phyloP scores from a whole-genome alignment of 2,113 vertebrate genomes.

The Atractosteus spatula region DNA sequence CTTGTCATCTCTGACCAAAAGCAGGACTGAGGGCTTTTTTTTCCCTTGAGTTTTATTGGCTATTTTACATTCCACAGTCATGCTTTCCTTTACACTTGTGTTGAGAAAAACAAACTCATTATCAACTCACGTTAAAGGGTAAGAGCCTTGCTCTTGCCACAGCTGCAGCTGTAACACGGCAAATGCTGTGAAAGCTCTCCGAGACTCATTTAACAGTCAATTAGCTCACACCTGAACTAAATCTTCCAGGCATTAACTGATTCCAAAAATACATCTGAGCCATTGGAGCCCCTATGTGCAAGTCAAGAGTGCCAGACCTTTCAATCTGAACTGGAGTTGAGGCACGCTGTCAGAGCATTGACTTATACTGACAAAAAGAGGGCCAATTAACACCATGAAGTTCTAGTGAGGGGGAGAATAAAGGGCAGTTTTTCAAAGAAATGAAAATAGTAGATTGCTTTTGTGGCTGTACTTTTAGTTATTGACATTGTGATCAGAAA shows the following conservation, averaged over 20 bases:
- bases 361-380: constrained; percentile 4
- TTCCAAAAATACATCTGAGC: constrained; percentile 55
- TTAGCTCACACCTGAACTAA: constrained; percentile 64
- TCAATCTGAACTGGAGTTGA: background rate
- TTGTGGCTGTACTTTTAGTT: background rate
- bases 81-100: constrained; percentile 12
- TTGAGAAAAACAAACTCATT: constrained; percentile 8
- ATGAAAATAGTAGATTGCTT: background rate
- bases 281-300: background rate
- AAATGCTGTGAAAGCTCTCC: constrained; percentile 14
- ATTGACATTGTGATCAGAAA: background rate
- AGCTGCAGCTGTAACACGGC: constrained; percentile 29
- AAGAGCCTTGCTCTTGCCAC: constrained; percentile 20
- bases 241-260: constrained; percentile 21
- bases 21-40: too few species aligned
- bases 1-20: too few species aligned
- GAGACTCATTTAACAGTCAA: constrained; percentile 62
- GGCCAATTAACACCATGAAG: background rate
- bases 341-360: background rate
- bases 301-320: constrained; percentile 10
- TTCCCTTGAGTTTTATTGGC: background rate
- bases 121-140: constrained; percentile 8
- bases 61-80: constrained; percentile 6
- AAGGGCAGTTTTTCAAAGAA: background rate
- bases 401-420: background rate